phyloP scores from a whole-genome alignment of 2,797 vertebrate genomes.

The Mallotus villosus region DNA sequence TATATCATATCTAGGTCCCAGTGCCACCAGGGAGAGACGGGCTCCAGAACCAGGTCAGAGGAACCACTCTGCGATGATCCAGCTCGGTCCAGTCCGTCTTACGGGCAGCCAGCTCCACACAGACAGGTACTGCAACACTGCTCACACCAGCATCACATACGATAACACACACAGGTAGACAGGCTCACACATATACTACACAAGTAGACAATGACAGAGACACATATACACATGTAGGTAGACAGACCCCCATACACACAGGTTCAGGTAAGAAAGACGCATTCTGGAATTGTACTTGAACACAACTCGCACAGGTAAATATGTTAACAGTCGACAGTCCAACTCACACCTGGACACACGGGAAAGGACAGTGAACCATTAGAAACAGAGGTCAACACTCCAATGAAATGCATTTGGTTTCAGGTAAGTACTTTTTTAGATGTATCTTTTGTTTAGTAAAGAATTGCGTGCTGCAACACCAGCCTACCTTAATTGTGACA shows the following conservation, averaged over 20 bases:
- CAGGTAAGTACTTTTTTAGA: neutral
- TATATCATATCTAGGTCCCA: constrained; percentile 82
- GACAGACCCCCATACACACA: constrained; percentile 19
- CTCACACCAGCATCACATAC: constrained; percentile 12
- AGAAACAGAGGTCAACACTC: neutral
- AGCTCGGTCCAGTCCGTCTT: constrained; percentile 45
- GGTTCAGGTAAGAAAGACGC: constrained; percentile 22
- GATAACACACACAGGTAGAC: constrained; percentile 12
- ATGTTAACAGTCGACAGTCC: neutral
- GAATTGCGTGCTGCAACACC: too few species aligned
- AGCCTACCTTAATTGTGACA: too few species aligned
- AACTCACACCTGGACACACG: neutral
- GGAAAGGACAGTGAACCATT: neutral
- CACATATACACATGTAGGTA: constrained; percentile 28
- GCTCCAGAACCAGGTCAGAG: constrained; percentile 73
- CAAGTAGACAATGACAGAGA: neutral
- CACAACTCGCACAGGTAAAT: constrained; percentile 8
- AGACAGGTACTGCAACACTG: constrained; percentile 51
- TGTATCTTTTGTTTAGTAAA: too few species aligned
- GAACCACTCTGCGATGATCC: constrained; percentile 51
- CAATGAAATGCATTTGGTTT: neutral
- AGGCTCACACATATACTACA: constrained; percentile 14
- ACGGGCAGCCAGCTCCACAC: constrained; percentile 46
- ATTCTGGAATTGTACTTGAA: neutral
- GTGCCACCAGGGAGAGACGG: constrained; percentile 81